A percentile compares a stretch with the other conserved stretches of the same genome.
These are phyloP conservation scores for Melanotaenia pygmaea DNA, from an alignment of 2,797 vertebrate genomes.

Conservation along the genomic window DNA sequence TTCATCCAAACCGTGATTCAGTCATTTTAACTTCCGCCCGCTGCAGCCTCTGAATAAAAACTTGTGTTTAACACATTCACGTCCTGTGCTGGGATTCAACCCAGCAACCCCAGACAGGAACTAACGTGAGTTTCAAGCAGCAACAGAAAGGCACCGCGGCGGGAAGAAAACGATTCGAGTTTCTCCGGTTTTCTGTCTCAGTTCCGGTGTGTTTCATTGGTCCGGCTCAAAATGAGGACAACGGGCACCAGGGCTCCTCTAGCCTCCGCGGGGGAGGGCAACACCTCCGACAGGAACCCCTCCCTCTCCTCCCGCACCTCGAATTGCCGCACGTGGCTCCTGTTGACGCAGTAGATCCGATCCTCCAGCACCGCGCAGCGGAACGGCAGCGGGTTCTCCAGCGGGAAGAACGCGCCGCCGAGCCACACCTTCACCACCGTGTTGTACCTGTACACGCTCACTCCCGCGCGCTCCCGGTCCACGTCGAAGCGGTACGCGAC, in stretches of 20 bases:
- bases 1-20: too few relatives aligned
- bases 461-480: constrained; percentile 75
- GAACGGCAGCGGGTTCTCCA: constrained; percentile 84
- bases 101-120: too few relatives aligned
- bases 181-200: too few relatives aligned
- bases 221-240: constrained; percentile 79
- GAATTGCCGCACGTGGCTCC: constrained; percentile 86
- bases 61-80: too few relatives aligned
- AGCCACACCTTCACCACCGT: constrained; percentile 91
- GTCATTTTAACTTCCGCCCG: too few relatives aligned
- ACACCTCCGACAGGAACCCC: constrained; percentile 80
- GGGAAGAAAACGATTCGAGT: too few relatives aligned
- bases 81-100: too few relatives aligned
- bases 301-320: constrained; percentile 80
- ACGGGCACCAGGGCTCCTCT: constrained; percentile 88
- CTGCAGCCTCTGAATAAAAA: too few relatives aligned
- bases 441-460: constrained; percentile 90
- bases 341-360: constrained; percentile 91
- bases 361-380: constrained; percentile 87
- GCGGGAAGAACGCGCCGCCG: constrained; percentile 78
- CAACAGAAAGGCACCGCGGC: constrained; percentile 3
- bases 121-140: background rate
- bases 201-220: background rate
- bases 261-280: constrained; percentile 82
- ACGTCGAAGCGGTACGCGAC: constrained; percentile 92